These are phyloP conservation scores for Cyprinodon brontotheroides DNA, from an alignment of 2,113 vertebrate genomes.

Conservation along the genomic window DNA sequence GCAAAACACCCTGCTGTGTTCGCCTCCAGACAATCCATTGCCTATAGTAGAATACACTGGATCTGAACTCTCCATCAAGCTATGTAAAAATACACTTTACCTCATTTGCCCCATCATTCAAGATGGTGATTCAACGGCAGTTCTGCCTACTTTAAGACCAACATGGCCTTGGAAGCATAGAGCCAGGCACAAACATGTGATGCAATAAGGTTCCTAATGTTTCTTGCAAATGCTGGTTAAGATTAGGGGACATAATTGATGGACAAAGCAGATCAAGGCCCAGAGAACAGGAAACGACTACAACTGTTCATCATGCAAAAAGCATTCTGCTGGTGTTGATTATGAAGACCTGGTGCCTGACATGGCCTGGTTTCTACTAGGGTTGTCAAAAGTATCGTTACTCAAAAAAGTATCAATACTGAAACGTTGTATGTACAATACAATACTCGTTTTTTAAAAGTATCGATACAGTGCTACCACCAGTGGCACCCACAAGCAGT, in stretches of 20 bases:
- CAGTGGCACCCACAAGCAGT: too few relatives aligned
- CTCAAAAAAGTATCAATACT: too few relatives aligned
- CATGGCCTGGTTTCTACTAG: background rate
- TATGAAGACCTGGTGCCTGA: background rate
- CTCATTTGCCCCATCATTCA: background rate
- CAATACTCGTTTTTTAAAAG: too few relatives aligned
- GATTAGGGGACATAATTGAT: slow-evolving; percentile 23
- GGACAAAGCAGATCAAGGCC: slow-evolving; percentile 9
- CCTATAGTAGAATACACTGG: slow-evolving; percentile 10
- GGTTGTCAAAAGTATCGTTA: too few relatives aligned
- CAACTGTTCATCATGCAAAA: slow-evolving; percentile 2
- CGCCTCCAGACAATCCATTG: slow-evolving; percentile 1
- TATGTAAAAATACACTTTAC: slow-evolving; percentile 5
- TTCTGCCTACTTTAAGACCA: background rate
- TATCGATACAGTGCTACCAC: too few relatives aligned
- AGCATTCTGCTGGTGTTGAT: slow-evolving; percentile 1
- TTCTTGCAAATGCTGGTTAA: slow-evolving; percentile 31
- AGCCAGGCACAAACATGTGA: background rate
- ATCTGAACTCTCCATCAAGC: slow-evolving; percentile 16
- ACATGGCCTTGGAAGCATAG: slow-evolving; percentile 2
- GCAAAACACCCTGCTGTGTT: slow-evolving; percentile 14
- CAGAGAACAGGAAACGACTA: slow-evolving; percentile 1
- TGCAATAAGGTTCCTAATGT: slow-evolving; percentile 22
- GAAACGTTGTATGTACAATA: too few relatives aligned
- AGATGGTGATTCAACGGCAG: slow-evolving; percentile 8